Conservation (phyloP, 2,113 vertebrate genomes). For the Triplophysa rosa region DNA sequence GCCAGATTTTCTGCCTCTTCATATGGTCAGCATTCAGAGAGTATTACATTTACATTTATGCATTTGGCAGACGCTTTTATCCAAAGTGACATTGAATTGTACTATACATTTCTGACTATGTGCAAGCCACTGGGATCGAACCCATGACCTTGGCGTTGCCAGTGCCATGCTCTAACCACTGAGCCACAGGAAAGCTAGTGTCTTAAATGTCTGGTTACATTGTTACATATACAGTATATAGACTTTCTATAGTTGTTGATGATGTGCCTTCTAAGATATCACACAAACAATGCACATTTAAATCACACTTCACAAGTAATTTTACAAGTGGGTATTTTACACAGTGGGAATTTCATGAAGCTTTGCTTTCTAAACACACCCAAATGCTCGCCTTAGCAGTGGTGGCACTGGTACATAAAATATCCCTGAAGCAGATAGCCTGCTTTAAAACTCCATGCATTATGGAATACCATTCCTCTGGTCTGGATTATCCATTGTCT, state of each 20-base stretch:
- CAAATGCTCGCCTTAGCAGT: conserved; percentile 1
- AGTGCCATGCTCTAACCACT: too few species aligned
- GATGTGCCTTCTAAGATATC: too few species aligned
- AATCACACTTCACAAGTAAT: background rate
- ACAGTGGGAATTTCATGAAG: background rate
- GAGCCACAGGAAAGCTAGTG: too few species aligned
- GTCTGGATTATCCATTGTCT: conserved; percentile 32
- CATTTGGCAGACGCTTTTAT: too few species aligned
- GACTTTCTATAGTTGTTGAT: background rate
- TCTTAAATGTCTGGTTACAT: too few species aligned
- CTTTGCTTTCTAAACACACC: background rate
- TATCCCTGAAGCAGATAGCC: background rate
- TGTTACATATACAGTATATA: background rate
- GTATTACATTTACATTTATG: too few species aligned
- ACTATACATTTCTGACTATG: too few species aligned
- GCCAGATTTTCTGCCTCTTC: conserved; percentile 46
- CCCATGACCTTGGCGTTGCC: too few species aligned
- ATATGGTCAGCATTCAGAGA: conserved; percentile 35
- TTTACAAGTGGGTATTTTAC: background rate
- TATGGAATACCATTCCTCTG: background rate
- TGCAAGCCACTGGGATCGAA: too few species aligned
- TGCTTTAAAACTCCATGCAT: conserved; percentile 7
- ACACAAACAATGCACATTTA: too few species aligned
- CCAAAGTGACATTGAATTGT: too few species aligned
- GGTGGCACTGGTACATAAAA: conserved; percentile 6